Base-by-base conservation (phyloP, 2,797 vertebrate species). In the Darevskia nairensis region DNA sequence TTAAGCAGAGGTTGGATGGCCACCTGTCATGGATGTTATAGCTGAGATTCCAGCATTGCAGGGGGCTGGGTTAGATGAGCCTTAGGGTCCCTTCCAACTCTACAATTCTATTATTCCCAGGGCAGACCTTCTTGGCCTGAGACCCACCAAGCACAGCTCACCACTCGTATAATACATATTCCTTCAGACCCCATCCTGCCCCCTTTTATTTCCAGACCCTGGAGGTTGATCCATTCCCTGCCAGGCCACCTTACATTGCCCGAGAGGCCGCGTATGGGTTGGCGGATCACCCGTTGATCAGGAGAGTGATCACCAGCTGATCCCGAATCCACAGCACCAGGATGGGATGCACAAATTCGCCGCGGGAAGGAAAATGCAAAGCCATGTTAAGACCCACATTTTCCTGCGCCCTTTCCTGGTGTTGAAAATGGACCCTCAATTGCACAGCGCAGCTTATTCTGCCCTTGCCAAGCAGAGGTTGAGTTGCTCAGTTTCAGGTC, bases 401-500 rank as follows among this genome's bases (percentile, higher is more conserved):
- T 74, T 44, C 2, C 68, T 44, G 59, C 6, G 8, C 15, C 25
- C 4, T 68, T n/a, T 5, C 8, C 50, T n/a, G 11, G 35, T 86
- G 50, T 32, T n/a, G 50, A 55, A 55, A 66, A 66, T 7, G 21
- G 76, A 27, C 46, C 32, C 50, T 23, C 39, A 72, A 80, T 13
- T 86, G 78, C 85, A 86, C 17, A 27, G 61, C 11, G 29, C 61
- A 82, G 80, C 59, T 75, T 55, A 11, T 9, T 68, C 41, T 75
- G 61, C 25, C 86, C 80, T 88, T 88, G 80, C 66, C 29, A 76
- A 82, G n/a, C 27, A 9, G 19, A 83, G 86, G 80, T 76, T 76
- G 80, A 35, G 25, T 39, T 4, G 25, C 80, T 50, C 25, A 11
- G 10, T 59, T 68, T 68, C 80, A 68, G 74, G 72, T 83, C 86